Evolutionary conservation across 30 jellyfish, hydroid and myxozoan genomes (phyloP).

Genomic region (Aurelia aurita): DNA sequence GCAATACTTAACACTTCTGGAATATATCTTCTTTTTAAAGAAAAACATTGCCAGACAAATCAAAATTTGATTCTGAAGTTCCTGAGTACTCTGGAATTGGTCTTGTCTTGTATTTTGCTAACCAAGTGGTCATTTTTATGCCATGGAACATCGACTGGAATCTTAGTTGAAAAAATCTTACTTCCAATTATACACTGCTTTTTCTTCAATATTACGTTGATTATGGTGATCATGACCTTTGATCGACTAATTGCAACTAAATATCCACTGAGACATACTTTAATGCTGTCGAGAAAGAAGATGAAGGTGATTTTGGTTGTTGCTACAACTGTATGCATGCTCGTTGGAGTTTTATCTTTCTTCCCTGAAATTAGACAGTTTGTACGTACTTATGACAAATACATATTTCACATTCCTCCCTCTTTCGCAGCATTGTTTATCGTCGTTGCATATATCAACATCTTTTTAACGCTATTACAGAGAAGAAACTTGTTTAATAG

Average conservation of each 20-base stretch:
- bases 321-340: neutral
- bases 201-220: neutral
- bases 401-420: neutral
- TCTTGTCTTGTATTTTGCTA: too few relatives aligned
- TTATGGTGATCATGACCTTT: neutral
- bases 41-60: neutral
- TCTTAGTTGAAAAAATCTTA: too few relatives aligned
- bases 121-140: too few relatives aligned
- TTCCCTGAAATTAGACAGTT: too few relatives aligned
- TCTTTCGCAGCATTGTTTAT: neutral
- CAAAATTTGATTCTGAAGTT: neutral
- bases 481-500: neutral
- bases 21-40: neutral
- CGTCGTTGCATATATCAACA: neutral
- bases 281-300: neutral
- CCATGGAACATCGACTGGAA: too few relatives aligned
- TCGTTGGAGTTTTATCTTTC: neutral
- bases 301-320: neutral
- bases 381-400: neutral
- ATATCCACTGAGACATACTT: neutral
- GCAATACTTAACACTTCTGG: neutral
- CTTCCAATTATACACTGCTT: neutral
- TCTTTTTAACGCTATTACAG: neutral
- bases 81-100: neutral
- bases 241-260: neutral